Evolutionary conservation across 2,888 invertebrate genomes (phyloP).

Genomic region (Rhynchonema sp.): DNA sequence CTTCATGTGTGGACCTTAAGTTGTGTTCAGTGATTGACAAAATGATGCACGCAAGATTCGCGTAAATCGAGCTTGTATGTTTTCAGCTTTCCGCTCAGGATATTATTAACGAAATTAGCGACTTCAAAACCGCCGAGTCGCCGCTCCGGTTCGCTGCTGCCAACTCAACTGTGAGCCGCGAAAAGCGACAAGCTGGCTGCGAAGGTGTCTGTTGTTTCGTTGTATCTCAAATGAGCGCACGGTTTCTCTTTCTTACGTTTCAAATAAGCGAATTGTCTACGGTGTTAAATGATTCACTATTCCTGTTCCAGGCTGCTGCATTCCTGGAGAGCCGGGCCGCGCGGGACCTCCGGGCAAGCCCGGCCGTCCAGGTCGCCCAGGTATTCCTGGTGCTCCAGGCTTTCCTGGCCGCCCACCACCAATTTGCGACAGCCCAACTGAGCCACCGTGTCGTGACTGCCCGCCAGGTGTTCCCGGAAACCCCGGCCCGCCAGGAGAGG

Average conservation of each 20-base stretch:
- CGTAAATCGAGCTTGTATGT: too few relatives aligned
- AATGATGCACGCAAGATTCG: too few relatives aligned
- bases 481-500: not conserved
- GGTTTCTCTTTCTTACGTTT: too few relatives aligned
- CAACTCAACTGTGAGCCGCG: not conserved
- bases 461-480: constrained; percentile 15
- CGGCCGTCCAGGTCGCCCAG: constrained; percentile 5
- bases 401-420: constrained; percentile 24
- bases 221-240: too few relatives aligned
- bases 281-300: too few relatives aligned
- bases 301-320: constrained; percentile 17
- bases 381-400: constrained; percentile 9
- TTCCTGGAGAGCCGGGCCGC: constrained; percentile 20
- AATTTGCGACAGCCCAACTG: not conserved
- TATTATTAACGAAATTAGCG: constrained; percentile 24
- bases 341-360: constrained; percentile 22
- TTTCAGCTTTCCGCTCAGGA: constrained; percentile 25
- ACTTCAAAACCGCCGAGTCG: constrained; percentile 10
- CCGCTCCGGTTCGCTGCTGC: not conserved
- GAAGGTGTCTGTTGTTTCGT: not conserved
- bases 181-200: constrained; percentile 1
- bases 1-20: too few relatives aligned
- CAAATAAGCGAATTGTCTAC: too few relatives aligned
- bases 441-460: constrained; percentile 1
- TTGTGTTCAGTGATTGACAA: too few relatives aligned